Conservation (phyloP, 2,888 invertebrate genomes). For the Epinotia ramella region DNA sequence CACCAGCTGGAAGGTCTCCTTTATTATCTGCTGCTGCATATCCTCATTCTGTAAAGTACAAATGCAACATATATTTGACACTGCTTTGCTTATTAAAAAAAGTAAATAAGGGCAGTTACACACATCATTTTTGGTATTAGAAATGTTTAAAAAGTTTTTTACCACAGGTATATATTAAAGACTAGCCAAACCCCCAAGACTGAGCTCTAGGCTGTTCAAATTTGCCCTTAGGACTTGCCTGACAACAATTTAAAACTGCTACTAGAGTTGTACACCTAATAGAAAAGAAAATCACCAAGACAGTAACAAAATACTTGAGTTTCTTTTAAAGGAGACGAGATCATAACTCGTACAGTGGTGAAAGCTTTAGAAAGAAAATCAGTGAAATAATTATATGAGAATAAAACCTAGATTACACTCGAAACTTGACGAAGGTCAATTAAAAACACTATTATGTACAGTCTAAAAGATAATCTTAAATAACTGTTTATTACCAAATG, state of each 20-base stretch:
- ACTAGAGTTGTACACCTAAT: background rate
- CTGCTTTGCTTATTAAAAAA: background rate
- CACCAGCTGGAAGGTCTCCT: conserved; percentile 99
- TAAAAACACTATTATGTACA: conserved; percentile 16
- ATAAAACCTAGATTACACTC: background rate
- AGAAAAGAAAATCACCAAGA: background rate
- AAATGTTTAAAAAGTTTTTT: background rate
- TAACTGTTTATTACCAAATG: background rate
- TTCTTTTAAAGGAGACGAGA: background rate
- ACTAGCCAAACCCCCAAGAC: background rate
- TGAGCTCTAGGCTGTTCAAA: background rate
- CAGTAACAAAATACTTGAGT: background rate
- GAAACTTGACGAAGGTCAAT: background rate
- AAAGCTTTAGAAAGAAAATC: conserved; percentile 2
- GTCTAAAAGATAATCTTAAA: background rate
- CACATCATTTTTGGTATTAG: background rate
- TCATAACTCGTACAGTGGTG: background rate
- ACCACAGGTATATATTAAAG: too few relatives aligned
- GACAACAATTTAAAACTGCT: background rate
- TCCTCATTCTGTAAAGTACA: conserved; percentile 92
- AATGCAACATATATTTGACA: conserved; percentile 36
- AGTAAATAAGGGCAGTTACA: background rate
- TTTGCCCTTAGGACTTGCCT: background rate
- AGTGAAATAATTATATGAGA: background rate
- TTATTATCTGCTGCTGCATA: conserved; percentile 99